A percentile compares a stretch with the other conserved stretches of the same genome.
These are phyloP conservation scores for Drosophila nigritarsus DNA, from an alignment of 2,888 invertebrate species.

Conservation along the genomic window DNA sequence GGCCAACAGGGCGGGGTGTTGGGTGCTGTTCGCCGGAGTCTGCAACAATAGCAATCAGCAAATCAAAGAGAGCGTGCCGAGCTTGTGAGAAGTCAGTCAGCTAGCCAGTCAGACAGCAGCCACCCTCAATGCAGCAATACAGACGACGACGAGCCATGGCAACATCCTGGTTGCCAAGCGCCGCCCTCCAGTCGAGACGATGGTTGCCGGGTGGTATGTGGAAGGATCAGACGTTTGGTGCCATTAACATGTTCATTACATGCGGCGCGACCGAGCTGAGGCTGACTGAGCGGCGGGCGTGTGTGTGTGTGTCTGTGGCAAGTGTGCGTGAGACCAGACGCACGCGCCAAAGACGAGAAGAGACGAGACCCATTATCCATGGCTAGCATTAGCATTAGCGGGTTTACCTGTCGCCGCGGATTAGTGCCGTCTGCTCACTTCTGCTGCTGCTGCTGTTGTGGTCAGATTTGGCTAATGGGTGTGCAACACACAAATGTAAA, in stretches of 20 bases:
- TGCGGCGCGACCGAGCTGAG: constrained; percentile 53
- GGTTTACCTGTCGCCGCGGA: constrained; percentile 70
- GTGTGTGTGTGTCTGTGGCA: constrained; percentile 15
- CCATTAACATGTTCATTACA: constrained; percentile 73
- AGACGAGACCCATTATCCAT: constrained; percentile 39
- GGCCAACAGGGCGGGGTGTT: constrained; percentile 49
- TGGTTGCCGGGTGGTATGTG: constrained; percentile 49
- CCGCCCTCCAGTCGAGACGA: constrained; percentile 48
- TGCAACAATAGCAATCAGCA: constrained; percentile 67
- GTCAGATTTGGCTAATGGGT: constrained; percentile 58
- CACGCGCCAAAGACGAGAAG: constrained; percentile 23
- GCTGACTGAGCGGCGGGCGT: constrained; percentile 40
- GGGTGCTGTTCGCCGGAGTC: constrained; percentile 39
- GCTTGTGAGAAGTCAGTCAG: constrained; percentile 52
- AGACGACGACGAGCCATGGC: constrained; percentile 6
- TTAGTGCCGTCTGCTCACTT: constrained; percentile 45
- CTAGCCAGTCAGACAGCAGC: constrained; percentile 71
- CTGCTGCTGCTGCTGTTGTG: constrained; percentile 42
- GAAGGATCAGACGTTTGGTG: constrained; percentile 37
- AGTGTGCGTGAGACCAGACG: constrained; percentile 39
- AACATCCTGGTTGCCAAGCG: constrained; percentile 60
- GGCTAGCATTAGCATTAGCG: constrained; percentile 66
- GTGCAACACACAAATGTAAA: constrained; percentile 8
- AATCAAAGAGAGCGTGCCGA: constrained; percentile 54
- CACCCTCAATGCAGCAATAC: constrained; percentile 49